phyloP scores from a whole-genome alignment of 2,113 vertebrate genomes.

The Siniperca knerii region DNA sequence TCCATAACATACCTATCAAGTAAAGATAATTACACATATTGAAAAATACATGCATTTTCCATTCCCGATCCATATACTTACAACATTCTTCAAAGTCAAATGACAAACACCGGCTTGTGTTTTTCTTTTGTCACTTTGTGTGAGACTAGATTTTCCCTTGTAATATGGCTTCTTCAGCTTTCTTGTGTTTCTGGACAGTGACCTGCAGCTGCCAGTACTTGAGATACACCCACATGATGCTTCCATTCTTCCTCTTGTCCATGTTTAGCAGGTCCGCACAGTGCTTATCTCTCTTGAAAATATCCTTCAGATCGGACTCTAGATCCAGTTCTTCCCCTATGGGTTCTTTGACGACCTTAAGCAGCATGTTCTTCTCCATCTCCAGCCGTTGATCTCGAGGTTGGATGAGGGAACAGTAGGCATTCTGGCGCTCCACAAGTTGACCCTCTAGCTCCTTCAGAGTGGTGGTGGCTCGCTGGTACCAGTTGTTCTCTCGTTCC shows the following conservation, averaged over 20 bases:
- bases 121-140: constrained; percentile 58
- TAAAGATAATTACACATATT: constrained; percentile 11
- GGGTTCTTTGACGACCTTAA: constrained; percentile 88
- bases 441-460: constrained; percentile 88
- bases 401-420: constrained; percentile 91
- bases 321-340: constrained; percentile 84
- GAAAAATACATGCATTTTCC: constrained; percentile 34
- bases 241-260: constrained; percentile 91
- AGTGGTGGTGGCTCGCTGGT: constrained; percentile 81
- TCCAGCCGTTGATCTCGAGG: constrained; percentile 87
- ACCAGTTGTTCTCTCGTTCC: constrained; percentile 87
- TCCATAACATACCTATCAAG: constrained; percentile 28
- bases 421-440: constrained; percentile 90
- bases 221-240: constrained; percentile 97
- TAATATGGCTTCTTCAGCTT: constrained; percentile 85
- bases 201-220: constrained; percentile 92
- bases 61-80: constrained; percentile 10
- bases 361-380: constrained; percentile 91
- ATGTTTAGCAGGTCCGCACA: constrained; percentile 90
- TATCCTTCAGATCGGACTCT: constrained; percentile 89
- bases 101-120: constrained; percentile 11
- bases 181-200: constrained; percentile 89
- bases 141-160: constrained; percentile 56
- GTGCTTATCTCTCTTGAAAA: constrained; percentile 93
- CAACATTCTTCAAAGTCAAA: constrained; percentile 36